Percentiles rank a stretch among this genome's conserved stretches.
Evolutionary conservation across 2,797 vertebrate genomes (phyloP).

Genomic region (Sebastes trivittatus): DNA sequence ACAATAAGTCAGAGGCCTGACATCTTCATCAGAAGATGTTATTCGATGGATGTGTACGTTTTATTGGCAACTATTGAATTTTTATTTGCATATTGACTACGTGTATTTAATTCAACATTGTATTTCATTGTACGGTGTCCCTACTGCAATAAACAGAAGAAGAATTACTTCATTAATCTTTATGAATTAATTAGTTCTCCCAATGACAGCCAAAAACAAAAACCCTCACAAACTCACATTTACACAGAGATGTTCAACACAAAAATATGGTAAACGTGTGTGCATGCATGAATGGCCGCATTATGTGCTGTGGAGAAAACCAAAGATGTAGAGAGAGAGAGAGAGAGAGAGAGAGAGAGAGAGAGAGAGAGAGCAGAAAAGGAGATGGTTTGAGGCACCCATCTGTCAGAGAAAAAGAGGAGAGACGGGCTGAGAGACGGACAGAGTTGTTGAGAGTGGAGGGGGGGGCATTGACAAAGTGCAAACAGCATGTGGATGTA

Average conservation of each 20-base stretch:
- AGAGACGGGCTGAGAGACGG: slow-evolving; percentile 43
- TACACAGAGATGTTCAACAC: slow-evolving; percentile 13
- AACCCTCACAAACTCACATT: slow-evolving; percentile 1
- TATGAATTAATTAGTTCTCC: neutral
- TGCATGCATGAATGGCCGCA: slow-evolving; percentile 38
- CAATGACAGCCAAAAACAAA: neutral
- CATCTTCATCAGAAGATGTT: neutral
- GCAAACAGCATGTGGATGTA: slow-evolving; percentile 62
- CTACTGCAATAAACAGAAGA: neutral
- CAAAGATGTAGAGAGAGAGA: slow-evolving; percentile 1
- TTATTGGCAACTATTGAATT: neutral
- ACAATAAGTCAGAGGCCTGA: neutral
- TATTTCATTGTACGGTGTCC: neutral
- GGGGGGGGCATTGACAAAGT: slow-evolving; percentile 43
- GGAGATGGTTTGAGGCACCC: slow-evolving; percentile 63
- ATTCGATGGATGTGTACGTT: neutral
- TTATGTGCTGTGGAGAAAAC: slow-evolving; percentile 25
- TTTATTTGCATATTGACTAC: neutral
- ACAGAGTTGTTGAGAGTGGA: neutral
- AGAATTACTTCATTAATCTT: neutral
- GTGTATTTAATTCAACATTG: neutral
- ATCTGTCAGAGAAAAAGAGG: slow-evolving; percentile 66
- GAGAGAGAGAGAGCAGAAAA: slow-evolving; percentile 21
- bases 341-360: neutral
- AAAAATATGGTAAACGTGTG: slow-evolving; percentile 4